Evolutionary conservation across 2,113 vertebrate species (phyloP), one percentile per base, ranked within the genome.

Genomic region (Gasterosteus aculeatus): DNA sequence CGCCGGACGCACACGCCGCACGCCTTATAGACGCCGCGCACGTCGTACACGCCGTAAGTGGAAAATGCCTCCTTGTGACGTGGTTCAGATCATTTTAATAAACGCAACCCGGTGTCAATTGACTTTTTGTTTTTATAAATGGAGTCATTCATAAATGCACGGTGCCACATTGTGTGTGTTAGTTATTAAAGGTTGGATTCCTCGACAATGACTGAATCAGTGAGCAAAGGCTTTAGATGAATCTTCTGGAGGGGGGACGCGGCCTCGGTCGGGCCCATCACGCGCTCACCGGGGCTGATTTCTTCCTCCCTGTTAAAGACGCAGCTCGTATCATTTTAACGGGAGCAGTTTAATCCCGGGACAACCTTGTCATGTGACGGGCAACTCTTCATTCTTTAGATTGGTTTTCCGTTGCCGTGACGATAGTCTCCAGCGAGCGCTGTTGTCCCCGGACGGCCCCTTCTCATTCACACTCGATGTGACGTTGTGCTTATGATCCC

Each of bases 241-340:
- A 15, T 5, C 5, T 46, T 14, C n/a, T n/a, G 72, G 74, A 6
- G 35, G 35, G 35, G 35, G 35, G 35, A 4, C 61, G 51, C 67
- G 65, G 76, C 87, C 83, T 84, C 86, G 81, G 75, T 47, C 70
- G 80, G 72, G 80, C 54, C 86, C 54, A 59, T 70, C 71, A 84
- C 75, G 69, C 73, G 72, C 81, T 22, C 80, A 35, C 75, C 87
- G 69, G 79, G 87, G 81, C n/a, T 63, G 3, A 8, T 31, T 54
- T 76, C 7, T 16, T 61, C n/a, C 38, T 57, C 67, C 33, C 56
- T 76, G 58, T 80, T 81, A 80, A 77, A 66, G 87, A 86, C 83
- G 88, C 86, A 86, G 77, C 84, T 83, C 87, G 87, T 90, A 92
- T 91, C 88, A 38, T 90, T 91, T 92, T 89, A 91, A 91, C 84